phyloP scores from a whole-genome alignment of 2,113 vertebrate genomes.

The Orthochromis malagaraziensis region DNA sequence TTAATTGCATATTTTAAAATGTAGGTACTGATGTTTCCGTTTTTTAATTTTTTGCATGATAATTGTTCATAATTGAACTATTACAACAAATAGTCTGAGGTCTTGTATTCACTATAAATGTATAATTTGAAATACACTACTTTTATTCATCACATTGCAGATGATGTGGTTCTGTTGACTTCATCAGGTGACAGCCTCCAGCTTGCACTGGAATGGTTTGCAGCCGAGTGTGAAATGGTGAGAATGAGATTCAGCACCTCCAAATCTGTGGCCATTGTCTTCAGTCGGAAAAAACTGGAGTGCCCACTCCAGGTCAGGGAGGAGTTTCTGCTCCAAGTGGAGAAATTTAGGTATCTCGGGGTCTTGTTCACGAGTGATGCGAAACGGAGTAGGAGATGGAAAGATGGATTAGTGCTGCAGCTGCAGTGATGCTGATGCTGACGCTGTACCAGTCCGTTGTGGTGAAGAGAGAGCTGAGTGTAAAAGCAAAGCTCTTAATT shows the following conservation, averaged over 20 bases:
- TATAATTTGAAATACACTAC: background rate
- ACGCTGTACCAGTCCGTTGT: no score
- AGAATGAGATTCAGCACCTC: background rate
- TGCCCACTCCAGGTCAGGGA: background rate
- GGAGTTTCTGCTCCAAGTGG: background rate
- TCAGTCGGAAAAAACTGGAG: background rate
- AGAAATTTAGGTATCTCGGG: background rate
- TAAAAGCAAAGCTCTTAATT: background rate
- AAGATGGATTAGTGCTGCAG: no score
- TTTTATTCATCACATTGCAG: background rate
- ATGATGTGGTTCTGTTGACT: background rate
- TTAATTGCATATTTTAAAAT: background rate
- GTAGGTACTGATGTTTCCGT: background rate
- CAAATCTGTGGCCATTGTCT: background rate
- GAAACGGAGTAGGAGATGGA: no score
- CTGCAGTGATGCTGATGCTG: no score
- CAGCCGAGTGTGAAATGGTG: background rate
- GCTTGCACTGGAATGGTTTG: background rate
- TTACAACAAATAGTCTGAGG: background rate
- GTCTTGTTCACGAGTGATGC: background rate
- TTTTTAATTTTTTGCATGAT: background rate
- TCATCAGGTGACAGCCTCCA: background rate
- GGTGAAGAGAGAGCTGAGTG: no score
- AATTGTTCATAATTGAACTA: background rate
- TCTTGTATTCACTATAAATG: background rate